These are phyloP conservation scores for Microtus oregoni DNA, from an alignment of 2,113 vertebrate species.

Conservation along the genomic window DNA sequence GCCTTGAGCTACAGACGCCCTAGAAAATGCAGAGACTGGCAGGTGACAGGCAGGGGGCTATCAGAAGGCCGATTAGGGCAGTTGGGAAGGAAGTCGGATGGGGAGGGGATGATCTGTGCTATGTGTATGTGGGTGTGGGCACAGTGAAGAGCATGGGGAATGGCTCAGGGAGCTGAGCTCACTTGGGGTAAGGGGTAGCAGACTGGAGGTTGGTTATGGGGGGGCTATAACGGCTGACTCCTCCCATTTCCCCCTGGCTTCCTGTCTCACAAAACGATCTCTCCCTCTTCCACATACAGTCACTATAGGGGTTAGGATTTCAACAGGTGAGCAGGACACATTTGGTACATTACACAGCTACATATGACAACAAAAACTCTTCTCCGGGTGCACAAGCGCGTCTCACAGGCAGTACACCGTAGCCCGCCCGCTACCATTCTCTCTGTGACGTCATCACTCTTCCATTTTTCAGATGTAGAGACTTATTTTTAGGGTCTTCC, in stretches of 20 bases:
- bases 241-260: not conserved
- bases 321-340: not conserved
- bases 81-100: not conserved
- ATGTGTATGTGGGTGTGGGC: not conserved
- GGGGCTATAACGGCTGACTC: no score
- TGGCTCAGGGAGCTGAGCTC: not conserved
- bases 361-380: not conserved
- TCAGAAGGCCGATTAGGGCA: not conserved
- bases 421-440: not conserved
- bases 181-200: not conserved
- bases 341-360: not conserved
- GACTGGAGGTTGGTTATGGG: no score
- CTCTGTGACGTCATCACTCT: no score
- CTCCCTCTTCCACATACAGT: not conserved
- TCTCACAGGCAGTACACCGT: not conserved
- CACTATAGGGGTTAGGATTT: not conserved
- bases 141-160: not conserved
- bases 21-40: not conserved
- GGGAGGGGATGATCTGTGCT: not conserved
- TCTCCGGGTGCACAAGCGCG: not conserved
- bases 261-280: no score
- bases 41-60: not conserved
- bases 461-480: not conserved
- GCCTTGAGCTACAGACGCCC: not conserved
- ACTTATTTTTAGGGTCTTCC: not conserved